Conservation (phyloP, 2,113 vertebrate genomes). For the Corythoichthys haematopterus region DNA sequence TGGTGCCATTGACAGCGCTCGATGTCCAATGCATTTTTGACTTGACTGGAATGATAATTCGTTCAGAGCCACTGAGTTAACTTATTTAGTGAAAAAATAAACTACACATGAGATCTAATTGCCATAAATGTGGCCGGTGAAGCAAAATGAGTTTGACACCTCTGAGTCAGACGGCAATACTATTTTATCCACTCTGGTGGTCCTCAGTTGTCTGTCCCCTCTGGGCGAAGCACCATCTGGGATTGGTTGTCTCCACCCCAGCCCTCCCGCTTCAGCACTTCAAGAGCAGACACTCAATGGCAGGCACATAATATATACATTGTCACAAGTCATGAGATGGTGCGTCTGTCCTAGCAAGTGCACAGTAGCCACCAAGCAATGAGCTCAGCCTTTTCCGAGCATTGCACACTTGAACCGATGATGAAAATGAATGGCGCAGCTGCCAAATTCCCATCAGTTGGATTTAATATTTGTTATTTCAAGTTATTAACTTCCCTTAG, state of each 20-base stretch:
- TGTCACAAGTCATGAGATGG: constrained; percentile 50
- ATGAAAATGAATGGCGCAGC: constrained; percentile 38
- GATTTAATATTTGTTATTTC: constrained; percentile 64
- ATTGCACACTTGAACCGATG: constrained; percentile 22
- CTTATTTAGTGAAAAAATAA: no score
- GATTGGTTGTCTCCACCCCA: constrained; percentile 51
- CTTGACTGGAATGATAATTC: no score
- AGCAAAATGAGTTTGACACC: no score
- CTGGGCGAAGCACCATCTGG: constrained; percentile 55
- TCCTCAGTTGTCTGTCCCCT: constrained; percentile 58
- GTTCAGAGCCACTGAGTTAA: no score
- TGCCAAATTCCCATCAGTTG: constrained; percentile 67
- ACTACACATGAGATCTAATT: no score
- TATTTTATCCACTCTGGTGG: constrained; percentile 57
- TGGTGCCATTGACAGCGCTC: no score
- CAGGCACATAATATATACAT: constrained; percentile 42
- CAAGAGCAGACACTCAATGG: constrained; percentile 39
- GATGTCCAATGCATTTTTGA: no score
- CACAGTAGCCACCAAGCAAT: constrained; percentile 39
- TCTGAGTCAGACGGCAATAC: constrained; percentile 6
- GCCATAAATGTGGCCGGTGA: no score
- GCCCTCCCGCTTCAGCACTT: constrained; percentile 46
- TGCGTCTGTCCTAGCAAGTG: constrained; percentile 45
- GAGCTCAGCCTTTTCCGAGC: constrained; percentile 11
- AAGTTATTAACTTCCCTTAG: constrained; percentile 69